A percentile compares a stretch with the other conserved stretches of the same genome.
Conservation (phyloP, 1,140 invertebrate genomes). For the Bombus fervidus region DNA sequence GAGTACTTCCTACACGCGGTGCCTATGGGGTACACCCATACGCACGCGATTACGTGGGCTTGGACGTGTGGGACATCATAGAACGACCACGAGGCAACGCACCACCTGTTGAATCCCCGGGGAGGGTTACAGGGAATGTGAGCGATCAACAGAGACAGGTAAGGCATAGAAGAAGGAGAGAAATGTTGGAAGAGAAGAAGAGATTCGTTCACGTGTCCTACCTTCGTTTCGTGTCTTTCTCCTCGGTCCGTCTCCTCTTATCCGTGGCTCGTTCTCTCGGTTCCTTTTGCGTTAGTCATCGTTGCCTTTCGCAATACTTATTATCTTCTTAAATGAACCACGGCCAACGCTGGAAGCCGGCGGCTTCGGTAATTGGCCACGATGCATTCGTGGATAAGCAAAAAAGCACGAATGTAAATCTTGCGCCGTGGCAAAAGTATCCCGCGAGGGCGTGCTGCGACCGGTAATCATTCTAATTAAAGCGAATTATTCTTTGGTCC, state of each 20-base stretch:
- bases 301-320: constrained; percentile 51
- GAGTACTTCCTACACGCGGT: constrained; percentile 69
- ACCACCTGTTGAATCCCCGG: constrained; percentile 68
- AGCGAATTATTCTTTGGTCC: constrained; percentile 8
- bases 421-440: constrained; percentile 13
- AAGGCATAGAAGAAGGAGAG: constrained; percentile 37
- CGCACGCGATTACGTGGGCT: constrained; percentile 64
- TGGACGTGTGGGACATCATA: constrained; percentile 60
- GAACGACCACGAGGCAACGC: constrained; percentile 48
- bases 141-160: constrained; percentile 3
- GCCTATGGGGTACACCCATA: constrained; percentile 60
- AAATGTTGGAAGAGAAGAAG: background rate
- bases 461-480: constrained; percentile 33
- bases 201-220: constrained; percentile 20
- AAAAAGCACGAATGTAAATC: constrained; percentile 31
- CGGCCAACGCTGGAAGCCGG: constrained; percentile 30
- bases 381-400: constrained; percentile 40
- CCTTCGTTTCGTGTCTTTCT: constrained; percentile 5
- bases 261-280: constrained; percentile 20
- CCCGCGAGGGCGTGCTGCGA: constrained; percentile 7
- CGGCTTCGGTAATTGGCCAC: constrained; percentile 33
- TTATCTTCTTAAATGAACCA: constrained; percentile 52
- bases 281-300: constrained; percentile 50
- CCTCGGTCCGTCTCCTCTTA: background rate
- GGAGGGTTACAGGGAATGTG: constrained; percentile 49